Conservation (phyloP, 2,113 vertebrate genomes). For the Malaclemys terrapin region DNA sequence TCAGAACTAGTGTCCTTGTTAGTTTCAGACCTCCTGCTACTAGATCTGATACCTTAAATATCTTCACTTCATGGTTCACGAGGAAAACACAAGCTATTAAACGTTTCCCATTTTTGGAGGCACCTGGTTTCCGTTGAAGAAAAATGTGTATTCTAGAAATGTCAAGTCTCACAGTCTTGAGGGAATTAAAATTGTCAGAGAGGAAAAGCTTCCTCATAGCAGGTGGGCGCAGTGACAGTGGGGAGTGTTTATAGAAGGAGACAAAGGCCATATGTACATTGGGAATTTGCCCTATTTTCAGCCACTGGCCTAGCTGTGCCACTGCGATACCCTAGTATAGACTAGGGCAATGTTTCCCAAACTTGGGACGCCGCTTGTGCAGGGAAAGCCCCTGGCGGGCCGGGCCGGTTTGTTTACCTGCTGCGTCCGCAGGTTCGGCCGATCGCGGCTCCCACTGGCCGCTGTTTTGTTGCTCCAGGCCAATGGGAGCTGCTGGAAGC, state of each 20-base stretch:
- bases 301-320: background rate
- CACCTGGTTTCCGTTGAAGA: background rate
- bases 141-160: background rate
- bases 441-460: too few species aligned
- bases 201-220: background rate
- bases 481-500: too few species aligned
- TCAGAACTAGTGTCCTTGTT: slow-evolving; percentile 21
- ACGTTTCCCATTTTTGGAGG: background rate
- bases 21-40: background rate
- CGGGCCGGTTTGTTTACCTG: too few species aligned
- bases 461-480: too few species aligned
- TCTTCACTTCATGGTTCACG: slow-evolving; percentile 15
- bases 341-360: too few species aligned
- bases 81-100: background rate
- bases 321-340: background rate
- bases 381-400: too few species aligned
- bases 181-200: background rate
- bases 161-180: background rate
- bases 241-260: background rate
- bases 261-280: background rate
- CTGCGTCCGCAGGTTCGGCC: too few species aligned
- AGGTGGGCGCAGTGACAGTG: background rate
- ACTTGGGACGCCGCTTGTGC: too few species aligned
- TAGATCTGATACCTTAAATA: background rate
- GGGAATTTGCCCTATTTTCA: background rate